phyloP scores from a whole-genome alignment of 64 coral and sea anemone genomes.

The Catalaphyllia jardinei region DNA sequence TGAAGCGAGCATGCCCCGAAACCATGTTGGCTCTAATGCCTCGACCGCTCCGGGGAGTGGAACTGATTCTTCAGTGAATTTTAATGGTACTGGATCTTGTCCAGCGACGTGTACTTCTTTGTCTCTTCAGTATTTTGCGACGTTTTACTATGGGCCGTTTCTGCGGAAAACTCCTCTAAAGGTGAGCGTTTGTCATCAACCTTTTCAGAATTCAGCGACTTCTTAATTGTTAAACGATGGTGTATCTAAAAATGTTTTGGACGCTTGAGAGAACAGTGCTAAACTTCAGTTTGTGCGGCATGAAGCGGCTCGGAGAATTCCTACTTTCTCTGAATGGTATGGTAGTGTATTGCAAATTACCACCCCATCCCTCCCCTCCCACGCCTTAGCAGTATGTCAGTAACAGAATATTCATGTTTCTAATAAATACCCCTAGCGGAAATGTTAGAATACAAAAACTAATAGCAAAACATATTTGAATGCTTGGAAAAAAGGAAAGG shows the following conservation, averaged over 20 bases:
- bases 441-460: too few relatives aligned
- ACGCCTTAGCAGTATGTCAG: too few relatives aligned
- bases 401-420: too few relatives aligned
- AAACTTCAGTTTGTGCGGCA: background rate
- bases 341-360: background rate
- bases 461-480: too few relatives aligned
- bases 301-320: background rate
- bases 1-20: background rate
- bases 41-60: background rate
- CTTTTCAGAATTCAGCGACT: background rate
- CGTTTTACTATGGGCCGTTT: slow-evolving; percentile 72
- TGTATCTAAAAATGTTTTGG: too few relatives aligned
- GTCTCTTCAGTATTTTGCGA: slow-evolving; percentile 64
- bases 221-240: too few relatives aligned
- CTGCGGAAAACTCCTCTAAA: slow-evolving; percentile 77
- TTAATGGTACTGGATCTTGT: background rate
- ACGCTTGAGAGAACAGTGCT: background rate
- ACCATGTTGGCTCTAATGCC: background rate
- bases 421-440: too few relatives aligned
- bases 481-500: too few relatives aligned
- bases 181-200: slow-evolving; percentile 32
- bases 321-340: background rate
- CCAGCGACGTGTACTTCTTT: background rate
- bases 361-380: too few relatives aligned
- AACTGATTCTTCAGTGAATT: background rate